Conservation (phyloP, 1,140 invertebrate species). For the Meteorus sp. region DNA sequence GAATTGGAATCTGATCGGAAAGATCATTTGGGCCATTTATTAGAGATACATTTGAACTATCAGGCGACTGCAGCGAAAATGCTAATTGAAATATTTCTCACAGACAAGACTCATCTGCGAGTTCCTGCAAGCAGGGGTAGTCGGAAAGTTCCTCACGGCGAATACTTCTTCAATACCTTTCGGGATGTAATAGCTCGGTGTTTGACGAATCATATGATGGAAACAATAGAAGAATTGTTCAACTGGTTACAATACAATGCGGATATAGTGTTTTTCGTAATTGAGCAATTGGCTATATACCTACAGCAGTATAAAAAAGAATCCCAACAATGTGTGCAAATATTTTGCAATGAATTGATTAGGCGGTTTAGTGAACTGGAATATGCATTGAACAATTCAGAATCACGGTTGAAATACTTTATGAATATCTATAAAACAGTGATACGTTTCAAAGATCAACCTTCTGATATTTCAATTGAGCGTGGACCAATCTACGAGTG, state of each 20-base stretch:
- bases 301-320: slow-evolving; percentile 30
- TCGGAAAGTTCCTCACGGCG: slow-evolving; percentile 40
- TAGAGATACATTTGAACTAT: slow-evolving; percentile 37
- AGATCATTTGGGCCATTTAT: slow-evolving; percentile 36
- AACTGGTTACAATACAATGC: slow-evolving; percentile 28
- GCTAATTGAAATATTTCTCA: background rate
- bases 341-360: slow-evolving; percentile 35
- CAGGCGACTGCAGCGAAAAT: slow-evolving; percentile 19
- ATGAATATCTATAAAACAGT: slow-evolving; percentile 46
- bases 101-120: background rate
- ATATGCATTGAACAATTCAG: slow-evolving; percentile 29
- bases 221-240: slow-evolving; percentile 37
- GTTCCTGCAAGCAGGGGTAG: background rate
- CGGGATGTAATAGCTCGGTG: slow-evolving; percentile 37
- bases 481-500: slow-evolving; percentile 36
- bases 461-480: slow-evolving; percentile 28
- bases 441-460: slow-evolving; percentile 37
- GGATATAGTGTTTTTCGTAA: slow-evolving; percentile 33
- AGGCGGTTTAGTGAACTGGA: slow-evolving; percentile 32
- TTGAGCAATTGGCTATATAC: slow-evolving; percentile 43
- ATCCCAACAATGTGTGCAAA: slow-evolving; percentile 20
- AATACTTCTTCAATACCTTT: slow-evolving; percentile 47
- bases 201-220: slow-evolving; percentile 34
- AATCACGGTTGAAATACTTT: slow-evolving; percentile 36
- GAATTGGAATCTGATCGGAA: slow-evolving; percentile 26